Percentiles rank a stretch among this genome's conserved stretches.
Conservation (phyloP, 2,888 invertebrate species). For the Noctua janthina region DNA sequence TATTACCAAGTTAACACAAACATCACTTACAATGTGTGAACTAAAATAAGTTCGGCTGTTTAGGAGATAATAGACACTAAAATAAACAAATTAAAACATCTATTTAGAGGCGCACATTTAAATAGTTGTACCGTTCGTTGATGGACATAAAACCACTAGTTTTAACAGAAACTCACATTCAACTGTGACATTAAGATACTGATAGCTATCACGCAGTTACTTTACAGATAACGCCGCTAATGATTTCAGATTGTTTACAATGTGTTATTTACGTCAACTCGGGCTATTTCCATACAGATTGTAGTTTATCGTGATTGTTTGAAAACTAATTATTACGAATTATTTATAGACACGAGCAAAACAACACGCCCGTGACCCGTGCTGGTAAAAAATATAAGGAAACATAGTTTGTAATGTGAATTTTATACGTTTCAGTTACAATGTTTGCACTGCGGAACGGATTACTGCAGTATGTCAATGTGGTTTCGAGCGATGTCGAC, state of each 20-base stretch:
- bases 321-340: slow-evolving; percentile 44
- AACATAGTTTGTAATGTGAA: slow-evolving; percentile 21
- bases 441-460: slow-evolving; percentile 35
- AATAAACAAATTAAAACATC: slow-evolving; percentile 55
- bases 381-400: slow-evolving; percentile 39
- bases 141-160: slow-evolving; percentile 56
- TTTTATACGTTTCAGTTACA: slow-evolving; percentile 34
- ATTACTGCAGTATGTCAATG: slow-evolving; percentile 21
- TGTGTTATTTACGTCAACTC: slow-evolving; percentile 63
- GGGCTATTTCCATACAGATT: slow-evolving; percentile 49
- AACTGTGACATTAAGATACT: slow-evolving; percentile 66
- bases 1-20: slow-evolving; percentile 42
- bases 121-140: slow-evolving; percentile 50
- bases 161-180: slow-evolving; percentile 60
- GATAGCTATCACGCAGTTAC: slow-evolving; percentile 59
- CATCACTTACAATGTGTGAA: slow-evolving; percentile 43
- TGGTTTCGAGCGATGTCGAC: slow-evolving; percentile 17
- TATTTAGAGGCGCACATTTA: slow-evolving; percentile 52
- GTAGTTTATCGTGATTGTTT: slow-evolving; percentile 45
- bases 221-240: slow-evolving; percentile 62
- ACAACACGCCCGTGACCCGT: slow-evolving; percentile 46
- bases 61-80: slow-evolving; percentile 45
- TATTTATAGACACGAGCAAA: slow-evolving; percentile 44
- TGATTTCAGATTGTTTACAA: slow-evolving; percentile 60
- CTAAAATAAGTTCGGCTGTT: slow-evolving; percentile 47